These are phyloP conservation scores for Lacerta bilineata DNA, from an alignment of 2,797 vertebrate species.

Conservation along the genomic window DNA sequence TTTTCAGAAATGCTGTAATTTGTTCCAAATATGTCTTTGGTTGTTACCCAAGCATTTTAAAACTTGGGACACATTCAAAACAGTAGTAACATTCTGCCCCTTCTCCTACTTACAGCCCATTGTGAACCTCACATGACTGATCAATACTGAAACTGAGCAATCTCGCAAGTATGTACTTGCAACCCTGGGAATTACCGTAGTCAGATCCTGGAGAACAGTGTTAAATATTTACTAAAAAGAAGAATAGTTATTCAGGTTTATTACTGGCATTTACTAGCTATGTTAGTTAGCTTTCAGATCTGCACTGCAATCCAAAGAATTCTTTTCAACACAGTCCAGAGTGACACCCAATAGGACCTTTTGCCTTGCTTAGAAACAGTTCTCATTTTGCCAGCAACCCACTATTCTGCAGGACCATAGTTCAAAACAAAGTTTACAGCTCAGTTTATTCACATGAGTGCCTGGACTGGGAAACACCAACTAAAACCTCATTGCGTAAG, in stretches of 20 bases:
- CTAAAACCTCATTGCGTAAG: neutral
- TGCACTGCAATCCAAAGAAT: neutral
- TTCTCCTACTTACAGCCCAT: neutral
- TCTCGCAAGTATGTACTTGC: neutral
- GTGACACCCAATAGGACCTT: neutral
- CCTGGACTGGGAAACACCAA: neutral
- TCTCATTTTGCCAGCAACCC: neutral
- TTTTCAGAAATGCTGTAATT: neutral
- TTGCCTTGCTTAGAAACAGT: neutral
- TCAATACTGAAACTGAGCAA: conserved; percentile 12
- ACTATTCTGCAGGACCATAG: neutral
- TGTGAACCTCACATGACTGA: neutral
- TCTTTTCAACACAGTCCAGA: neutral
- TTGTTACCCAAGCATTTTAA: neutral
- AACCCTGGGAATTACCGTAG: neutral
- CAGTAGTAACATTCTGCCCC: neutral
- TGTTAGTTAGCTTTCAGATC: neutral
- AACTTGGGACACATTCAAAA: neutral
- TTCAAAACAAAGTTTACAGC: neutral
- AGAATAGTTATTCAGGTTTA: conserved; percentile 9
- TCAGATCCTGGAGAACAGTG: neutral
- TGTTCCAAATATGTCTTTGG: neutral
- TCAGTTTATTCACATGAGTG: neutral
- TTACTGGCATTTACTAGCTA: neutral
- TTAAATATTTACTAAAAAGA: conserved; percentile 36